Conservation (phyloP, 2,888 invertebrate species). For the Xanthostigma xanthostigma region DNA sequence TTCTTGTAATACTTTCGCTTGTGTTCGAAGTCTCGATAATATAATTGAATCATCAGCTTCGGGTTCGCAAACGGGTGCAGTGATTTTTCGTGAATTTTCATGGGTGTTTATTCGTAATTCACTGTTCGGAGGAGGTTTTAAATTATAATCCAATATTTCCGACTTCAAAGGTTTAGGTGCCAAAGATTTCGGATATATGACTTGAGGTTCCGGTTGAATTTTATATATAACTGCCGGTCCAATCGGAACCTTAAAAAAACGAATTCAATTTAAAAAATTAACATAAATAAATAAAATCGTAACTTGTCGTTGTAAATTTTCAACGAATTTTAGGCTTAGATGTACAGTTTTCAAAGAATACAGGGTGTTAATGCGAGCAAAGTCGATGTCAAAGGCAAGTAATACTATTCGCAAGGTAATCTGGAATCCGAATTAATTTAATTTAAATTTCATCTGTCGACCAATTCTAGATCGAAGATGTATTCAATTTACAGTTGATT, state of each 20-base stretch:
- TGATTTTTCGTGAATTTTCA: background rate
- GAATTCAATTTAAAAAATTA: background rate
- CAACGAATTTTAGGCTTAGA: too few relatives aligned
- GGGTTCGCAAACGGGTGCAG: background rate
- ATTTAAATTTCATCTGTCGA: too few relatives aligned
- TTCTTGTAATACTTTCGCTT: conserved; percentile 28
- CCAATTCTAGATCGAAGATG: too few relatives aligned
- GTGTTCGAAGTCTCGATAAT: conserved; percentile 27
- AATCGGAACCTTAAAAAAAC: conserved; percentile 2
- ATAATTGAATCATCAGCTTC: conserved; percentile 26
- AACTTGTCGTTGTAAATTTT: too few relatives aligned
- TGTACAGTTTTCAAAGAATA: too few relatives aligned
- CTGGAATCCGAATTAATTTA: too few relatives aligned
- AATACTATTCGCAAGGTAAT: too few relatives aligned
- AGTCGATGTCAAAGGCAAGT: too few relatives aligned
- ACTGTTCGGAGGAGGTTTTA: conserved; percentile 2
- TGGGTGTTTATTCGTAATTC: background rate
- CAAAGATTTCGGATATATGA: background rate
- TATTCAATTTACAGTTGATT: too few relatives aligned
- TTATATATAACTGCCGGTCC: conserved; percentile 3
- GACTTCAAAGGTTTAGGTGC: background rate
- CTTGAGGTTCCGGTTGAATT: conserved; percentile 5
- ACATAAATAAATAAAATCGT: too few relatives aligned
- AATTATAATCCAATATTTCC: conserved; percentile 4
- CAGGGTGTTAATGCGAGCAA: too few relatives aligned